These are phyloP conservation scores for Rhysida immarginata DNA, from an alignment of 1,140 invertebrate species.

Conservation along the genomic window DNA sequence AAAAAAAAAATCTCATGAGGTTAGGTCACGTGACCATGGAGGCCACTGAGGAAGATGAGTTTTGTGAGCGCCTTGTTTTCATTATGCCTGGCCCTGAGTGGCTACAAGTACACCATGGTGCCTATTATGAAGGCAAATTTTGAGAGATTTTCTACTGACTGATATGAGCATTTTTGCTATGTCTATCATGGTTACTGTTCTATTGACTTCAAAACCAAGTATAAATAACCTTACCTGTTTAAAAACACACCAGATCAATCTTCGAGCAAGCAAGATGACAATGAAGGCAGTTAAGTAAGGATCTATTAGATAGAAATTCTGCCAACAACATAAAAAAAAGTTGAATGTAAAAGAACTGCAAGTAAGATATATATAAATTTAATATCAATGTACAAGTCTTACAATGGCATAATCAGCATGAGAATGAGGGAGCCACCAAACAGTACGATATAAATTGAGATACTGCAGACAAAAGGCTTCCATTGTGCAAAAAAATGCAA, in stretches of 20 bases:
- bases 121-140: too few species aligned
- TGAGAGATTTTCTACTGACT: too few species aligned
- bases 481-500: constrained; percentile 54
- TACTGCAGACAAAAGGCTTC: constrained; percentile 64
- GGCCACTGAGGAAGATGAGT: too few species aligned
- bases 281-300: constrained; percentile 68
- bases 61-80: too few species aligned
- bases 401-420: constrained; percentile 77
- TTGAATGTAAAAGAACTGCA: not conserved
- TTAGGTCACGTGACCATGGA: too few species aligned
- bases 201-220: too few species aligned
- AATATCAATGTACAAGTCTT: constrained; percentile 23
- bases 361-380: not conserved
- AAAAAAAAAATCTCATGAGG: too few species aligned
- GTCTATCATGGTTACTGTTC: too few species aligned
- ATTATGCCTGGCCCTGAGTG: too few species aligned
- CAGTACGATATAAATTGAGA: constrained; percentile 83
- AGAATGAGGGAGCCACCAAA: constrained; percentile 93
- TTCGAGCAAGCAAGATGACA: constrained; percentile 53
- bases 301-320: constrained; percentile 94
- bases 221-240: constrained; percentile 35
- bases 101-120: too few species aligned
- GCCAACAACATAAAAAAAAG: constrained; percentile 32
- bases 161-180: too few species aligned
- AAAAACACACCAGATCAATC: constrained; percentile 55